These are phyloP conservation scores for Brenthis hecate DNA, from an alignment of 2,888 invertebrate genomes.

Conservation along the genomic window DNA sequence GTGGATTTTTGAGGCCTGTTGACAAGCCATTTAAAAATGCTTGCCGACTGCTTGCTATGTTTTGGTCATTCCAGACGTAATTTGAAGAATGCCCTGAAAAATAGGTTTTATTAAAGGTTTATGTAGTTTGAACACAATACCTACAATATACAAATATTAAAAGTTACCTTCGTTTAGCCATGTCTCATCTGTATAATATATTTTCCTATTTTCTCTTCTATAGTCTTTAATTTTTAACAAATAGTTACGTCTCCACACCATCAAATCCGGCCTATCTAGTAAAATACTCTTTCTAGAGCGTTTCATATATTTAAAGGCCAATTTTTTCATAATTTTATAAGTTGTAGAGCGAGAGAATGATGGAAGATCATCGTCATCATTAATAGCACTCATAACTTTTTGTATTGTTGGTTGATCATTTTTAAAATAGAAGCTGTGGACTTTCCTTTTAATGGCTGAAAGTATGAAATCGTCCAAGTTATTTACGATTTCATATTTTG, in stretches of 20 bases:
- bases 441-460: conserved; percentile 12
- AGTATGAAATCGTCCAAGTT: conserved; percentile 19
- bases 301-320: conserved; percentile 17
- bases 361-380: conserved; percentile 6
- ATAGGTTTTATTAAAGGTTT: neutral
- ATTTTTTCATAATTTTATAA: conserved; percentile 13
- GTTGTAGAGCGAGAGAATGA: conserved; percentile 8
- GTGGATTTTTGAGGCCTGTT: conserved; percentile 35
- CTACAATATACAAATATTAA: neutral
- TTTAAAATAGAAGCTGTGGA: conserved; percentile 13
- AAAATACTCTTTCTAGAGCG: conserved; percentile 16
- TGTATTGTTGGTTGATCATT: conserved; percentile 7
- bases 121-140: conserved; percentile 1
- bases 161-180: conserved; percentile 33
- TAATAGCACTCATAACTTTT: conserved; percentile 10
- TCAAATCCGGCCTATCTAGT: conserved; percentile 32
- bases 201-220: conserved; percentile 28
- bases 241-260: conserved; percentile 32
- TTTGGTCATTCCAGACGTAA: conserved; percentile 29
- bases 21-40: conserved; percentile 36
- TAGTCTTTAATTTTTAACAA: conserved; percentile 32
- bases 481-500: conserved; percentile 4
- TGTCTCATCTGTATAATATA: conserved; percentile 35
- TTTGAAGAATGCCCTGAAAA: conserved; percentile 13
- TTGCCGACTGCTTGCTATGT: conserved; percentile 31